Conservation (phyloP, 2,113 vertebrate genomes). For the Odontophorus gujanensis region DNA sequence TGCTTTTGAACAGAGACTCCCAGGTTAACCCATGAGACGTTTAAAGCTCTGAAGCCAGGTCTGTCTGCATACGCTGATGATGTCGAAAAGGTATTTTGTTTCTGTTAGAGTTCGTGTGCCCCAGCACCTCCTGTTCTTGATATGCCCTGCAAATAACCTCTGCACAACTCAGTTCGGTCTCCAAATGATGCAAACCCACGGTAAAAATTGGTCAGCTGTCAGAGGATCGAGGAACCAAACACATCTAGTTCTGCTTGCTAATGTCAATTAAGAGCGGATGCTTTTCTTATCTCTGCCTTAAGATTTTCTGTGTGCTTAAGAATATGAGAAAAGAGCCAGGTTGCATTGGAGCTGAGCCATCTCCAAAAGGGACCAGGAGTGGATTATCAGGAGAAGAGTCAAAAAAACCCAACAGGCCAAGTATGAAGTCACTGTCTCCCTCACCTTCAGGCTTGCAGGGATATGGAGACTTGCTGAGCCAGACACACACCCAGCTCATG, state of each 20-base stretch:
- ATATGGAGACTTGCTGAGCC: neutral
- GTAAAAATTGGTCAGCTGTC: neutral
- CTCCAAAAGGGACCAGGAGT: neutral
- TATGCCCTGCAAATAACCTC: neutral
- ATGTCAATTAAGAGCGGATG: neutral
- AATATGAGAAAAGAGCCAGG: neutral
- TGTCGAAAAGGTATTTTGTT: constrained; percentile 83
- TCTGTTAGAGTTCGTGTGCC: neutral
- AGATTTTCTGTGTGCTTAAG: neutral
- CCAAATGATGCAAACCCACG: neutral
- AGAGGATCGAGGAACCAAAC: neutral
- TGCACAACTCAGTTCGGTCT: neutral
- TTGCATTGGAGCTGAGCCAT: neutral
- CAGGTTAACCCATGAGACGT: constrained; percentile 85
- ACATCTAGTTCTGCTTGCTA: rapidly evolving
- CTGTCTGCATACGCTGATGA: constrained; percentile 93
- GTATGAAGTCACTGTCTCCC: neutral
- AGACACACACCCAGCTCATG: neutral
- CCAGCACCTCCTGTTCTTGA: neutral
- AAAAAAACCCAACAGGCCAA: neutral
- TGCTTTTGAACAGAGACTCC: constrained; percentile 81
- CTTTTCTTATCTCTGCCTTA: neutral
- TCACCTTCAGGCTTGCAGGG: neutral
- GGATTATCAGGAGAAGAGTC: neutral
- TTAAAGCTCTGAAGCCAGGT: constrained; percentile 91